Base-by-base conservation (phyloP, 2,888 invertebrate genomes). In the Philaethria dido region DNA sequence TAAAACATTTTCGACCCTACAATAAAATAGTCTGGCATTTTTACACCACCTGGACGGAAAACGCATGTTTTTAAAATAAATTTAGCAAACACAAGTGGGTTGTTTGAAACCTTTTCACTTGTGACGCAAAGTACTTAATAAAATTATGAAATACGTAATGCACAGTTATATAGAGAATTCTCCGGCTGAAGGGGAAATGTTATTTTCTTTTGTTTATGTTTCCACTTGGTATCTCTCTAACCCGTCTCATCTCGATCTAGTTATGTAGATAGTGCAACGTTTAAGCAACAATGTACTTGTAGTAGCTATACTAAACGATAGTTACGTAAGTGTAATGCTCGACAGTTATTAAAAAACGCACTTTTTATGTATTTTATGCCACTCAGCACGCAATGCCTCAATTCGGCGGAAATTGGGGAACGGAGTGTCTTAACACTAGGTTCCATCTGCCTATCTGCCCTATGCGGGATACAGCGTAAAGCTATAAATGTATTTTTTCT, bases 21-120 rank as follows among this genome's bases (percentile, higher is more conserved):
- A 83, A 83, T 90, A 89, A 89, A 90, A 89, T 84, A 82, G 86
- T 82, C 83, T 83, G 80, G 78, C 75, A 78, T 83, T 85, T 88
- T 90, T 89, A 91, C 86, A 86, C 85, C 77, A 85, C 84, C 85
- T 84, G 83, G 74, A 82, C 81, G 80, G 77, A 75, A 82, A 70
- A 79, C 78, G 79, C 77, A 78, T 79, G 80, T 84, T 84, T 76
- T 74, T 75, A 79, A 85, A 88, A 85, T 84, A 86, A 89, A 88
- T 88, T 84, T 79, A 77, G 74, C 78, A 73, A 62, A 48, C 57
- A 47, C 61, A 42, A 66, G 47, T 16, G 50, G 39, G 50, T 47
- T 13, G 50, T 52, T 62, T 50, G 33, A 50, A 36, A 50, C 42
- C 69, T 73, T 74, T 72, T 65, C 63, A 73, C 76, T 73, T 71